Conservation (phyloP, 2,113 vertebrate species). For the Tachycineta bicolor region DNA sequence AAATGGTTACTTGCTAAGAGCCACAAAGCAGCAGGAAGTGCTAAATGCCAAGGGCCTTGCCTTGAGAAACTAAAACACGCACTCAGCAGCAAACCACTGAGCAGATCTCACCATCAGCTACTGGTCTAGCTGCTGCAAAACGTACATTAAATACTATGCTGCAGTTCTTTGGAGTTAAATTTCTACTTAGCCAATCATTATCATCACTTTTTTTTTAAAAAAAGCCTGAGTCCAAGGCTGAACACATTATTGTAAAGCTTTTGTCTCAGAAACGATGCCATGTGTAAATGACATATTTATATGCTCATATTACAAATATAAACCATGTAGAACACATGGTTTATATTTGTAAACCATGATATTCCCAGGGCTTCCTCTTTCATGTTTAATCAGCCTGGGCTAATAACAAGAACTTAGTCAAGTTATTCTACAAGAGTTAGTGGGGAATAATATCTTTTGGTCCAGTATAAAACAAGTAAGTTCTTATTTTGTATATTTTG, state of each 20-base stretch:
- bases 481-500: not conserved
- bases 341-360: not conserved
- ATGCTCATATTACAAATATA: too few relatives aligned
- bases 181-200: not conserved
- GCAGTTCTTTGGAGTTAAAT: not conserved
- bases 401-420: not conserved
- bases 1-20: constrained; percentile 32
- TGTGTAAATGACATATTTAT: not conserved
- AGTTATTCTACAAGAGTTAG: not conserved
- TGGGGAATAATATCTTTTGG: not conserved
- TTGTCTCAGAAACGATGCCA: not conserved
- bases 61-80: constrained; percentile 16
- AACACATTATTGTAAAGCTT: not conserved
- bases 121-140: not conserved
- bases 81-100: not conserved
- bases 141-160: not conserved
- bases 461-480: not conserved
- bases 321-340: not conserved
- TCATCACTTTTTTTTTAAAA: not conserved
- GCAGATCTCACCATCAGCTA: not conserved
- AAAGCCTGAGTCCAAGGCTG: not conserved
- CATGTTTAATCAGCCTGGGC: not conserved
- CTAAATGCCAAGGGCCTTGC: constrained; percentile 24
- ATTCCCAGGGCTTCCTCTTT: not conserved
- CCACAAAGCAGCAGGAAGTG: constrained; percentile 51